Conservation (phyloP, 2,888 invertebrate species). For the Metallyticus violacea region DNA sequence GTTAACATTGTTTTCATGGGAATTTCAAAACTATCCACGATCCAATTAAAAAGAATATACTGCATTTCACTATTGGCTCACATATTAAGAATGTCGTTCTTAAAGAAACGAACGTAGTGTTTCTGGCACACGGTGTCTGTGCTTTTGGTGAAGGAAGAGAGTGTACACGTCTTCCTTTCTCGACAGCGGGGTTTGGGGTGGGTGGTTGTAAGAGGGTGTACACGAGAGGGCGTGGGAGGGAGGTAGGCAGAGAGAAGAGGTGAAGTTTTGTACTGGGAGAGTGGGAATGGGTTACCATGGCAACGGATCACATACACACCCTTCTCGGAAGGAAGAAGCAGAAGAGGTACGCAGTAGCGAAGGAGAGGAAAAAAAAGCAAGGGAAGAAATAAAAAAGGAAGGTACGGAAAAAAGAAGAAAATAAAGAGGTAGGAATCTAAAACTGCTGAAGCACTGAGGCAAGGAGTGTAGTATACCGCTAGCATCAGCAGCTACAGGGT, state of each 20-base stretch:
- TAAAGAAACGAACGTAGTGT: neutral
- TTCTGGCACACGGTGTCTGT: too few species aligned
- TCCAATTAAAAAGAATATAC: too few species aligned
- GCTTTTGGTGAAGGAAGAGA: neutral
- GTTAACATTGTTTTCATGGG: too few species aligned
- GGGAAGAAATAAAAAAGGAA: neutral
- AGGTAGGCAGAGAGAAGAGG: constrained; percentile 2
- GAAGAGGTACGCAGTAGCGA: neutral
- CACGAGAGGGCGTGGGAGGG: neutral
- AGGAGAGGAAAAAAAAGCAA: neutral
- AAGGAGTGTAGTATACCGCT: neutral
- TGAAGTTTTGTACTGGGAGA: constrained; percentile 15
- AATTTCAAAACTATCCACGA: too few species aligned
- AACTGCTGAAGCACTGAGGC: constrained; percentile 7
- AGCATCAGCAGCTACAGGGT: neutral
- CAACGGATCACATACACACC: constrained; percentile 22
- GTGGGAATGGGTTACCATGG: constrained; percentile 24
- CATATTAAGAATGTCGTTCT: neutral
- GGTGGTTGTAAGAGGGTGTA: constrained; percentile 7
- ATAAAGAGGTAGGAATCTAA: constrained; percentile 5
- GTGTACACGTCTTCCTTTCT: constrained; percentile 4
- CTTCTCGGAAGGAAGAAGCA: neutral
- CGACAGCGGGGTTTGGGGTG: neutral
- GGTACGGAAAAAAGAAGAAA: neutral
- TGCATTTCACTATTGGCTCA: too few species aligned